Evolutionary conservation across 2,888 invertebrate species (phyloP).

Genomic region (Thymelicus sylvestris): DNA sequence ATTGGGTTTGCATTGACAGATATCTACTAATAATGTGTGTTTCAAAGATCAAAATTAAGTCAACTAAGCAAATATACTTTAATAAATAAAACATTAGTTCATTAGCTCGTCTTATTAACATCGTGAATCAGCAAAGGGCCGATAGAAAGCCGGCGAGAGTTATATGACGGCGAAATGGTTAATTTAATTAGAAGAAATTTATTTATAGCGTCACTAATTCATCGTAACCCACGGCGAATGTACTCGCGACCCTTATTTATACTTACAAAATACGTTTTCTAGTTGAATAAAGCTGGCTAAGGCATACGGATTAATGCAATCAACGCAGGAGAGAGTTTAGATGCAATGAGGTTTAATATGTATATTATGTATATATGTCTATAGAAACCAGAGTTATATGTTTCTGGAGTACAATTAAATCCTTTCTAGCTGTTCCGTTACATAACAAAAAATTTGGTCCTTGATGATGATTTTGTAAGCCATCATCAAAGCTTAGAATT

Average conservation of each 20-base stretch:
- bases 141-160: constrained; percentile 40
- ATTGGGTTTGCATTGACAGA: too few species aligned
- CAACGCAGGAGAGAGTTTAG: constrained; percentile 31
- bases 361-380: background rate
- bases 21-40: too few species aligned
- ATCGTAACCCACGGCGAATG: constrained; percentile 17
- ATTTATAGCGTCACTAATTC: constrained; percentile 41
- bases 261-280: constrained; percentile 21
- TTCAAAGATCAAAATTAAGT: too few species aligned
- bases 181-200: constrained; percentile 41
- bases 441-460: too few species aligned
- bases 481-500: background rate
- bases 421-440: too few species aligned
- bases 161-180: constrained; percentile 30
- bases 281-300: constrained; percentile 22
- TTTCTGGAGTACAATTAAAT: too few species aligned
- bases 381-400: constrained; percentile 9
- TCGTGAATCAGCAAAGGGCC: constrained; percentile 22
- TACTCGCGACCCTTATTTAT: constrained; percentile 37
- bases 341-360: constrained; percentile 14
- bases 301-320: constrained; percentile 27
- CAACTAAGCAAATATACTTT: too few species aligned
- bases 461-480: too few species aligned
- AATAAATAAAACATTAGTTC: background rate
- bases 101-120: constrained; percentile 23